phyloP scores from a whole-genome alignment of 2,888 invertebrate genomes.

The Scaptomyza reducta region DNA sequence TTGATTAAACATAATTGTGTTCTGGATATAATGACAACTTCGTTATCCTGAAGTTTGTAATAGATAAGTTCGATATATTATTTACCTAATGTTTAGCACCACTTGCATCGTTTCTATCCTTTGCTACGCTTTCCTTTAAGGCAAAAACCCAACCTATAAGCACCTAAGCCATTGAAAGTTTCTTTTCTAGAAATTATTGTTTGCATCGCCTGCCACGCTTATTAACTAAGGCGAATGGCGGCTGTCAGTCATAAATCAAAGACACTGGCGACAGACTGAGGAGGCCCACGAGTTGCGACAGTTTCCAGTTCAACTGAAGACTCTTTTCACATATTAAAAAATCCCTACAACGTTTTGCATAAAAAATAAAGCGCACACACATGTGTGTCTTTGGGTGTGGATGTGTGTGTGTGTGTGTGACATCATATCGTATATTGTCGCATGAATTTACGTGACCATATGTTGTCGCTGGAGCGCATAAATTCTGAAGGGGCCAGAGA shows the following conservation, averaged over 20 bases:
- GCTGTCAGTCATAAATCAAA: constrained; percentile 58
- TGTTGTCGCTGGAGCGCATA: constrained; percentile 78
- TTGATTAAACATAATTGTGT: too few species aligned
- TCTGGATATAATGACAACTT: too few species aligned
- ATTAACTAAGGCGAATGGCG: constrained; percentile 70
- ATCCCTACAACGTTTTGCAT: constrained; percentile 77
- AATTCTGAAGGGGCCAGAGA: constrained; percentile 73
- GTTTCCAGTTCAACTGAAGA: constrained; percentile 45
- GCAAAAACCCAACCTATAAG: constrained; percentile 2
- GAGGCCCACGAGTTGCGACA: constrained; percentile 47
- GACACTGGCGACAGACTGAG: constrained; percentile 27
- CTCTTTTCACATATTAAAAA: constrained; percentile 68
- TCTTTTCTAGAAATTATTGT: constrained; percentile 38
- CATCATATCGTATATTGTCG: constrained; percentile 80
- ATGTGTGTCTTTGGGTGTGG: background rate
- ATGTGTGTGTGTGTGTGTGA: constrained; percentile 63
- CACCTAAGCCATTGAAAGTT: background rate
- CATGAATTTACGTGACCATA: constrained; percentile 81
- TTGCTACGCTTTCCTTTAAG: background rate
- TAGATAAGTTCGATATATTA: too few species aligned
- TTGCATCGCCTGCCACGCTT: constrained; percentile 60
- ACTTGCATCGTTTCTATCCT: background rate
- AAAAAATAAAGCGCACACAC: constrained; percentile 71
- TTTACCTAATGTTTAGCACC: too few species aligned
- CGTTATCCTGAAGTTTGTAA: too few species aligned